phyloP scores from a whole-genome alignment of 2,113 vertebrate genomes.

The Amphiprion percula region DNA sequence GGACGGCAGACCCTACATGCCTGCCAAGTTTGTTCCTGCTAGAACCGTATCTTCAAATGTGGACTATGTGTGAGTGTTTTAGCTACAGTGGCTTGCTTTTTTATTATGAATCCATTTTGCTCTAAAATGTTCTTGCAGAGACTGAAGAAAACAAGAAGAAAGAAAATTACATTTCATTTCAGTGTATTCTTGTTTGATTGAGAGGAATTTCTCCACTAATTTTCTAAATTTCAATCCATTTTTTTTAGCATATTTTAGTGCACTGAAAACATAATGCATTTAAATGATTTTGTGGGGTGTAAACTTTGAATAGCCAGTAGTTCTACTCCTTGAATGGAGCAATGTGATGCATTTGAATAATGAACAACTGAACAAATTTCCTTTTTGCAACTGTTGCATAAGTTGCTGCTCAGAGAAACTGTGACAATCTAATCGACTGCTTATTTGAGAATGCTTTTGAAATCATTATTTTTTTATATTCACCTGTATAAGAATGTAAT shows the following conservation, averaged over 20 bases:
- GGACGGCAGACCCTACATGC: slow-evolving; percentile 62
- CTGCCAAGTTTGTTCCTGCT: slow-evolving; percentile 73
- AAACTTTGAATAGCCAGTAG: too few species aligned
- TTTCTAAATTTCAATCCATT: too few species aligned
- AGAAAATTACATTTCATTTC: background rate
- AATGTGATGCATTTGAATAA: too few species aligned
- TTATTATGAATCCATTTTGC: background rate
- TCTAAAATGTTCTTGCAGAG: too few species aligned
- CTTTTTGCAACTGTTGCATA: too few species aligned
- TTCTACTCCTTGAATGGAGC: too few species aligned
- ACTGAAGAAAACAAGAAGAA: background rate
- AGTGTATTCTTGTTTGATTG: background rate
- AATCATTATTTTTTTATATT: too few species aligned
- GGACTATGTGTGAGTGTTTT: slow-evolving; percentile 79
- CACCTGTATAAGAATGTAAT: background rate
- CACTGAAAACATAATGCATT: background rate
- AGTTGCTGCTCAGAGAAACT: background rate
- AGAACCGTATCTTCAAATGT: slow-evolving; percentile 67
- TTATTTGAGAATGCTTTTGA: too few species aligned
- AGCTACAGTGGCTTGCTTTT: background rate
- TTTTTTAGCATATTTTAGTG: background rate
- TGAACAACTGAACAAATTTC: too few species aligned
- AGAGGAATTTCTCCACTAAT: background rate
- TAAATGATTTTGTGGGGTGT: too few species aligned
- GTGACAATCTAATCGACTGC: background rate